Evolutionary conservation across 2,797 vertebrate genomes (phyloP).

Genomic region (Channallabes apus): DNA sequence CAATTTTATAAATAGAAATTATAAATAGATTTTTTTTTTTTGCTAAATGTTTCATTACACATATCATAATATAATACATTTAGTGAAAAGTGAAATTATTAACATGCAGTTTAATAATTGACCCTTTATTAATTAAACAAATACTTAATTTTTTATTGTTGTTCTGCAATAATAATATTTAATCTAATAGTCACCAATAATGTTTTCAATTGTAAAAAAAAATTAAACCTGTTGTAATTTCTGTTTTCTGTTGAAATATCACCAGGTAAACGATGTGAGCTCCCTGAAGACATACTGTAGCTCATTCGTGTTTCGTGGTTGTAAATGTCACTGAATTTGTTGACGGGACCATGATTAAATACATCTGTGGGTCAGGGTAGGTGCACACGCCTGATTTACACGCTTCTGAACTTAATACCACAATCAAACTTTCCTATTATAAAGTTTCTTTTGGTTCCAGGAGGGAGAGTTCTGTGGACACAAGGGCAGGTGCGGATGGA

Average conservation of each 20-base stretch:
- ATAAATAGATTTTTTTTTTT: too few relatives aligned
- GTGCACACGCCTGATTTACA: conserved; percentile 15
- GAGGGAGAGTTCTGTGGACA: conserved; percentile 73
- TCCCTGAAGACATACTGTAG: conserved; percentile 59
- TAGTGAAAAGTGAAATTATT: too few relatives aligned
- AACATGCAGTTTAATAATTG: too few relatives aligned
- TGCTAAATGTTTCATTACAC: too few relatives aligned
- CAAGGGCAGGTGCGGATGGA: conserved; percentile 72
- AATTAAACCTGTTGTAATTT: neutral
- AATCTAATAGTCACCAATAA: neutral
- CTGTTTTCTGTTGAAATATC: neutral
- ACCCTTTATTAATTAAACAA: too few relatives aligned
- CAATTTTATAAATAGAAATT: too few relatives aligned
- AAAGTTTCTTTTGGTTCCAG: conserved; percentile 72
- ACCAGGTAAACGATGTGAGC: conserved; percentile 63
- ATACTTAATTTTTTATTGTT: neutral
- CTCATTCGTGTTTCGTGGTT: conserved; percentile 55
- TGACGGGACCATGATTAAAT: conserved; percentile 64
- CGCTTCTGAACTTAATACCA: neutral
- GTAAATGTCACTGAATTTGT: conserved; percentile 54
- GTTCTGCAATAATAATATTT: neutral
- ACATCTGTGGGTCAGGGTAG: conserved; percentile 66
- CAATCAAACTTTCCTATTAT: neutral
- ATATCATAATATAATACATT: too few relatives aligned
- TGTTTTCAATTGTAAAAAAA: neutral